Evolutionary conservation across 2,888 invertebrate genomes (phyloP).

Genomic region (Apomyelois bistriatella): DNA sequence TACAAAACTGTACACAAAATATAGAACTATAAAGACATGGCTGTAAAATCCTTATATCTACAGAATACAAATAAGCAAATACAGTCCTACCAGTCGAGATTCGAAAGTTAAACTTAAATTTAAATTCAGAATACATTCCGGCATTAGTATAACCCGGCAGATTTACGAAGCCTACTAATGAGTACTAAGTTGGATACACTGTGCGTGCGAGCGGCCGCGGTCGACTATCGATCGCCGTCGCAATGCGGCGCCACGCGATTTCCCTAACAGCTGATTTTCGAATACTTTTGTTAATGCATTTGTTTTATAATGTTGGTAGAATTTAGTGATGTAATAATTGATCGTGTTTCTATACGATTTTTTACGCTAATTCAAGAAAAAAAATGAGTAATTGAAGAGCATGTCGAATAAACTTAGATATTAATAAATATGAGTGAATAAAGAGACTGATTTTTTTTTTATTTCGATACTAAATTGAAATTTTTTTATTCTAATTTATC

Average conservation of each 20-base stretch:
- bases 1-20: no score
- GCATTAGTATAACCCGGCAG: constrained; percentile 31
- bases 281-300: constrained; percentile 24
- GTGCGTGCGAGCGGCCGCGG: constrained; percentile 51
- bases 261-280: constrained; percentile 50
- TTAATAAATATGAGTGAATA: no score
- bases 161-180: constrained; percentile 30
- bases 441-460: no score
- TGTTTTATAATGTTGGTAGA: constrained; percentile 17
- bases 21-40: no score
- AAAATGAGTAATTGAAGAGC: no score
- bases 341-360: background rate
- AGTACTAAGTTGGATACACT: constrained; percentile 26
- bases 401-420: no score
- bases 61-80: constrained; percentile 4
- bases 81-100: background rate
- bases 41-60: no score
- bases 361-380: background rate
- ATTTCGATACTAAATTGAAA: no score
- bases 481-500: no score
- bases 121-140: constrained; percentile 23
- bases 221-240: constrained; percentile 53
- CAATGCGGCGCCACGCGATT: constrained; percentile 53
- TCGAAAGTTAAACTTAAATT: constrained; percentile 6
- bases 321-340: background rate